A percentile compares a stretch with the other conserved stretches of the same genome.
These are phyloP conservation scores for Plebejus argus DNA, from an alignment of 2,888 invertebrate species.

Conservation along the genomic window DNA sequence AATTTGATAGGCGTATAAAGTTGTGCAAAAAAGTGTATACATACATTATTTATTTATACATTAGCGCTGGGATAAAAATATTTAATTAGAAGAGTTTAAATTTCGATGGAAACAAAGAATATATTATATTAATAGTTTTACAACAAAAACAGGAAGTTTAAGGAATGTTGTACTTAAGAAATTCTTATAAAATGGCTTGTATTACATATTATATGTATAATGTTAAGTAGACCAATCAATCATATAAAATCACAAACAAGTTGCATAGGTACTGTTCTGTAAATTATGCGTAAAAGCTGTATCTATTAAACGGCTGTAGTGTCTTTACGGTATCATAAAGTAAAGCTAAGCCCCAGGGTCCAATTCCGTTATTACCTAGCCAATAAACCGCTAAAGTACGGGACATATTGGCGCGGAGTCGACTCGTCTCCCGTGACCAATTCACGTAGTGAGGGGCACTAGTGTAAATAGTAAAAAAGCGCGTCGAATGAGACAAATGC, in stretches of 20 bases:
- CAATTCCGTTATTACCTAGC: conserved; percentile 49
- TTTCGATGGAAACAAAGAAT: too few relatives aligned
- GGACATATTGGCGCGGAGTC: conserved; percentile 67
- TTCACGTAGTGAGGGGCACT: conserved; percentile 57
- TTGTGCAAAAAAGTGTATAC: neutral
- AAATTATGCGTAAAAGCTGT: conserved; percentile 21
- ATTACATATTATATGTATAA: too few relatives aligned
- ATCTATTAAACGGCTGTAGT: conserved; percentile 22
- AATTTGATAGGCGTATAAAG: conserved; percentile 18
- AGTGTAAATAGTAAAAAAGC: conserved; percentile 73
- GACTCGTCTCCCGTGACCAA: conserved; percentile 73
- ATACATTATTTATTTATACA: neutral
- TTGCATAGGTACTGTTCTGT: neutral
- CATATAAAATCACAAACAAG: neutral
- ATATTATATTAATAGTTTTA: too few relatives aligned
- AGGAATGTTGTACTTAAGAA: too few relatives aligned
- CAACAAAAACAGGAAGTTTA: too few relatives aligned
- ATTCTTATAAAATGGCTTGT: neutral
- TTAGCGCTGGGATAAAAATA: neutral
- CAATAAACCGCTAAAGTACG: conserved; percentile 67
- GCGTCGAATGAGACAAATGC: conserved; percentile 76
- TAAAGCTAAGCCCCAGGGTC: conserved; percentile 51
- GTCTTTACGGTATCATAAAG: conserved; percentile 32
- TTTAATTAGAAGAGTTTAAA: too few relatives aligned
- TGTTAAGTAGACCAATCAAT: neutral